Percentiles rank a stretch among this genome's conserved stretches.
Conservation (phyloP, 2,797 vertebrate species). For the Acanthurus leucopareius region DNA sequence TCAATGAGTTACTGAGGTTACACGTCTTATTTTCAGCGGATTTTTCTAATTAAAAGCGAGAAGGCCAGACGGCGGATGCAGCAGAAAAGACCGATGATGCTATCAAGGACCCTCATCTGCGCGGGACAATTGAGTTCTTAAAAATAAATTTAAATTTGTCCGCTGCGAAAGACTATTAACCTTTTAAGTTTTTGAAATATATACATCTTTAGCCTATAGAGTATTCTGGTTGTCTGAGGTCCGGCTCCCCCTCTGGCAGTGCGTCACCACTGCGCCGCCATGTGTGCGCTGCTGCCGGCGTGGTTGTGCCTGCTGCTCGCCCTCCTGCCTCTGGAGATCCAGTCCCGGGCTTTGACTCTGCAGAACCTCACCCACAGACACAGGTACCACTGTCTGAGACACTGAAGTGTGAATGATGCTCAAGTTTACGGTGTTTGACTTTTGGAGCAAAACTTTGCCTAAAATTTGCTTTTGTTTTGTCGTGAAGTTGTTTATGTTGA, state of each 20-base stretch:
- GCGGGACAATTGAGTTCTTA: conserved; percentile 7
- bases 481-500: not conserved
- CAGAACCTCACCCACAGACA: conserved; percentile 54
- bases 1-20: conserved; percentile 13
- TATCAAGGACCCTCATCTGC: conserved; percentile 7
- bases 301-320: conserved; percentile 75
- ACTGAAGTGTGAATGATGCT: not conserved
- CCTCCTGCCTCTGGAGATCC: conserved; percentile 73
- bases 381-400: conserved; percentile 62
- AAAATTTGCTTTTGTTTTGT: not conserved
- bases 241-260: conserved; percentile 3
- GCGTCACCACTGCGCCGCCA: conserved; percentile 49
- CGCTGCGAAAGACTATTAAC: not conserved
- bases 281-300: conserved; percentile 63
- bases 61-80: conserved; percentile 39
- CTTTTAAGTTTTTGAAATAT: not conserved
- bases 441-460: not conserved
- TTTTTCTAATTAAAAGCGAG: not conserved
- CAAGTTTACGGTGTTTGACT: not conserved
- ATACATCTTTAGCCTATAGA: not conserved
- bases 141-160: not conserved
- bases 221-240: not conserved
- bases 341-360: conserved; percentile 49
- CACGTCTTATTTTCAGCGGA: not conserved
- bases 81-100: conserved; percentile 25